These are phyloP conservation scores for Zoanthus gigantus DNA, from an alignment of 92 coral and sea anemone genomes.

Conservation along the genomic window DNA sequence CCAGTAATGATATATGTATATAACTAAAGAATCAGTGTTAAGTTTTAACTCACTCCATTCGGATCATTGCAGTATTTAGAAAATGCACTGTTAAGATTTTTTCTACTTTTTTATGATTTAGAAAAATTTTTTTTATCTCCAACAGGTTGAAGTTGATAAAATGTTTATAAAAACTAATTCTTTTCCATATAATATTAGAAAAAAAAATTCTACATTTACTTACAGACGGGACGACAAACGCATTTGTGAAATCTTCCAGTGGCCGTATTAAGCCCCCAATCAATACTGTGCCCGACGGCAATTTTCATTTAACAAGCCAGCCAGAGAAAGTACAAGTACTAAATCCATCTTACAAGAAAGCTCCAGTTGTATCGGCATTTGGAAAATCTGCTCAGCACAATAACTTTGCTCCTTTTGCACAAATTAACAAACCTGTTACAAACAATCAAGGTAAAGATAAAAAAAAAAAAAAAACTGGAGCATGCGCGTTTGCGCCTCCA, in stretches of 20 bases:
- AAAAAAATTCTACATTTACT: background rate
- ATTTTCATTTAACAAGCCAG: background rate
- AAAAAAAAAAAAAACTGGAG: too few relatives aligned
- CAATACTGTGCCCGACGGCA: background rate
- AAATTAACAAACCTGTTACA: slow-evolving; percentile 15
- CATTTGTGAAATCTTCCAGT: slow-evolving; percentile 5
- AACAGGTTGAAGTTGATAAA: too few relatives aligned
- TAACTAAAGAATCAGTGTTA: background rate
- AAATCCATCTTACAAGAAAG: background rate
- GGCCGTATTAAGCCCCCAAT: background rate
- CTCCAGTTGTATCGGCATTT: background rate
- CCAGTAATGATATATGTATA: too few relatives aligned
- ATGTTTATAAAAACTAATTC: too few relatives aligned
- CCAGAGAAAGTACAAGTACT: slow-evolving; percentile 2
- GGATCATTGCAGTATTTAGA: background rate
- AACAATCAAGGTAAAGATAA: slow-evolving; percentile 16
- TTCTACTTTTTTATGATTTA: too few relatives aligned
- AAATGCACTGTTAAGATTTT: background rate
- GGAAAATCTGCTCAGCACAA: slow-evolving; percentile 3
- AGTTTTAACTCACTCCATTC: background rate
- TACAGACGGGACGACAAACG: slow-evolving; percentile 6
- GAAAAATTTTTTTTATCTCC: too few relatives aligned
- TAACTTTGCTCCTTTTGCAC: slow-evolving; percentile 10
- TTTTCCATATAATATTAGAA: too few relatives aligned
- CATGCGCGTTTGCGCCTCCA: too few relatives aligned